Conservation (phyloP, 2,888 invertebrate species). For the Erpobdella octoculata region DNA sequence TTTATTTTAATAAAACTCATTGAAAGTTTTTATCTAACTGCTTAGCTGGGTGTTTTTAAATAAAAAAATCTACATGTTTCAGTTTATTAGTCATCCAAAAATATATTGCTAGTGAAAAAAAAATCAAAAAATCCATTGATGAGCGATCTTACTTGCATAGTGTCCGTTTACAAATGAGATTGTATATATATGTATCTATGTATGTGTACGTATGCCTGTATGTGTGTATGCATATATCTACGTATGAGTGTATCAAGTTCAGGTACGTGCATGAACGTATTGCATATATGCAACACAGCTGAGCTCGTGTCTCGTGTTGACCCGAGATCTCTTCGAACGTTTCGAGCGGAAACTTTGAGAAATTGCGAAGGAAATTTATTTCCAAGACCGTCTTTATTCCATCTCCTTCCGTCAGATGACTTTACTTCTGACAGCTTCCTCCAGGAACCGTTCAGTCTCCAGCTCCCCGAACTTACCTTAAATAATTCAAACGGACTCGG, state of each 20-base stretch:
- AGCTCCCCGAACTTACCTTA: not conserved
- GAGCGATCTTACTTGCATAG: not conserved
- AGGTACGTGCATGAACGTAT: not conserved
- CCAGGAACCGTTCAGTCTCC: not conserved
- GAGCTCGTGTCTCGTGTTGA: not conserved
- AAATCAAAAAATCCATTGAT: not conserved
- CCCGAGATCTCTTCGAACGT: too few species aligned
- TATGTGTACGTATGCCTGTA: not conserved
- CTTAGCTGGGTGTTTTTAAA: too few species aligned
- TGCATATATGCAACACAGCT: not conserved
- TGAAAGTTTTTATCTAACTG: too few species aligned
- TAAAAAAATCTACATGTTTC: too few species aligned
- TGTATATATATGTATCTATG: not conserved
- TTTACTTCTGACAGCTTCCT: not conserved
- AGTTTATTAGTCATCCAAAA: too few species aligned
- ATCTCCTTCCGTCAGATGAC: not conserved
- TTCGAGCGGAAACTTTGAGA: slow-evolving; percentile 5
- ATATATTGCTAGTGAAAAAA: too few species aligned
- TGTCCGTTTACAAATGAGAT: not conserved
- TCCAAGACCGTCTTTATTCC: not conserved
- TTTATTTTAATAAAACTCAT: not conserved
- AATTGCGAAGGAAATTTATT: not conserved
- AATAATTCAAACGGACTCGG: not conserved
- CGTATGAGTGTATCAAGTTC: not conserved
- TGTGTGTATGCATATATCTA: not conserved